Percentiles rank a stretch among this genome's conserved stretches.
Conservation (phyloP, 2,113 vertebrate genomes). For the Mohoua ochrocephala region DNA sequence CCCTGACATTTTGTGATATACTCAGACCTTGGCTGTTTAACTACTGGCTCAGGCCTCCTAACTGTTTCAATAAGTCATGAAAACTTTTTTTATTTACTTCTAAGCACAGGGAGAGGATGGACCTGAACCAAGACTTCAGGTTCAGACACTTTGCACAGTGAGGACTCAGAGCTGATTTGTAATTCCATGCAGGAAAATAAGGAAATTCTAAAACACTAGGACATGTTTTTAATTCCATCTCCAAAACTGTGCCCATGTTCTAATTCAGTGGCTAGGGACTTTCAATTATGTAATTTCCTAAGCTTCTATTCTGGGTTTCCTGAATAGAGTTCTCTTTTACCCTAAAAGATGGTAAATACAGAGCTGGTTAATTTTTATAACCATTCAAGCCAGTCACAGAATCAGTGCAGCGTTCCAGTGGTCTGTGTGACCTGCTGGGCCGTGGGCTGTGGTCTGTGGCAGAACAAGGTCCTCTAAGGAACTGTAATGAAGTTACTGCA, state of each 20-base stretch:
- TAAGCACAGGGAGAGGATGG: not conserved
- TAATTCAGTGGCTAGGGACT: not conserved
- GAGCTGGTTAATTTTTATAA: not conserved
- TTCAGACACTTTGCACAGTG: not conserved
- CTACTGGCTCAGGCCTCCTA: not conserved
- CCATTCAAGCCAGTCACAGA: not conserved
- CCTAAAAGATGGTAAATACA: not conserved
- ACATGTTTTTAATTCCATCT: not conserved
- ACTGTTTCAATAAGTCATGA: conserved; percentile 2
- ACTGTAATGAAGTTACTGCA: not conserved
- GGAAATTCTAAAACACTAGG: not conserved
- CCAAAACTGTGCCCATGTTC: not conserved
- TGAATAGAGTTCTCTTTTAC: not conserved
- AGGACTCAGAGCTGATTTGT: not conserved
- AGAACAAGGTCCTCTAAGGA: not conserved
- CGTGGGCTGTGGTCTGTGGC: too few species aligned
- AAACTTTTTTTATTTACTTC: conserved; percentile 30
- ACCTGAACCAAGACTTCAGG: not conserved
- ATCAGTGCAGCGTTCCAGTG: not conserved
- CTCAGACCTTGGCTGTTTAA: not conserved
- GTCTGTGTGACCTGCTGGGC: not conserved
- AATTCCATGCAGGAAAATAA: not conserved
- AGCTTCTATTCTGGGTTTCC: not conserved
- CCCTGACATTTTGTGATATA: not conserved
- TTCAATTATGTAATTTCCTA: not conserved